Evolutionary conservation across 2,797 vertebrate genomes (phyloP).

Genomic region (Numenius phaeopus): DNA sequence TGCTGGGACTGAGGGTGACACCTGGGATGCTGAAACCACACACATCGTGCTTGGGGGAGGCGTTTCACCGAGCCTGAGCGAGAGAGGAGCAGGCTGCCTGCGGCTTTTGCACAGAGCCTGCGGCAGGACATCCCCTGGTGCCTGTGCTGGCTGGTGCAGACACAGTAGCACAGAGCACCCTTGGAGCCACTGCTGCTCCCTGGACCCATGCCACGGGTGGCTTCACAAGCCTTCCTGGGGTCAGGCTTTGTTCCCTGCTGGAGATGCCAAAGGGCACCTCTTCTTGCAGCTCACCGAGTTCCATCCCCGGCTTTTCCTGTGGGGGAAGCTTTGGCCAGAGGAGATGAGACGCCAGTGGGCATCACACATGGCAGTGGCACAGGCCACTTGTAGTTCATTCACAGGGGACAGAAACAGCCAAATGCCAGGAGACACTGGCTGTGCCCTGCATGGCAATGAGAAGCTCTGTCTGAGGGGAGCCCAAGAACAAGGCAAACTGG

Average conservation of each 20-base stretch:
- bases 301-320: background rate
- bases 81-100: background rate
- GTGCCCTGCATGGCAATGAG: background rate
- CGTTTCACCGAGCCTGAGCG: background rate
- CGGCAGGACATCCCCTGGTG: background rate
- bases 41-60: background rate
- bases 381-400: background rate
- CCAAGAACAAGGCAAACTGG: background rate
- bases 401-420: background rate
- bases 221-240: background rate
- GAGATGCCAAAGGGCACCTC: background rate
- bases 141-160: background rate
- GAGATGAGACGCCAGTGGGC: background rate
- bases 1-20: background rate
- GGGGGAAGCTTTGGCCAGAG: background rate
- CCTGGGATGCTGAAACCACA: background rate
- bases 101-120: background rate
- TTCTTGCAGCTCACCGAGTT: background rate
- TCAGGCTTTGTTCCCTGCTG: background rate
- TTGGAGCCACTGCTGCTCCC: background rate
- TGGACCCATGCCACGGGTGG: background rate
- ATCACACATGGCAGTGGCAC: background rate
- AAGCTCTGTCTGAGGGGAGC: background rate
- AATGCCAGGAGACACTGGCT: background rate
- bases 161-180: background rate